Base-by-base conservation (phyloP, 2,113 vertebrate genomes). In the Nanger granti region DNA sequence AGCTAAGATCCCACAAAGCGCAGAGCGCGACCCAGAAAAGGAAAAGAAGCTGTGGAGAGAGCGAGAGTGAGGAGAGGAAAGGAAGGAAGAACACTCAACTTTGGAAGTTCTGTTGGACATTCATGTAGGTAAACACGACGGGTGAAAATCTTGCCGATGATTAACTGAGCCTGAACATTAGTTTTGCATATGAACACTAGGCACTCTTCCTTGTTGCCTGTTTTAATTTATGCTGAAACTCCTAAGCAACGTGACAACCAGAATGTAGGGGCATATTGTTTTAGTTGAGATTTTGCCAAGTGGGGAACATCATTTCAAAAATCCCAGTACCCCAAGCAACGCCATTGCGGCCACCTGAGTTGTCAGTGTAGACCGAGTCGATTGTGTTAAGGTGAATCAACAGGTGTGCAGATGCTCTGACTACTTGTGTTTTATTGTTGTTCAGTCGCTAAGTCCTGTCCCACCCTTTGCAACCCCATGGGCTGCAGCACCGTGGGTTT, bases 401-500 rank as follows among this genome's bases (percentile, higher is more conserved):
- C 49, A n/a, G 49, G 31, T 8, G 79, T 31, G 31, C 31, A 24
- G 82, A 22, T 4, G 4, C 8, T 12, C 4, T 8, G 18, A 34
- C 82, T 8, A 2, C 20, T n/a, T 24, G 52, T 34, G 49, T 84
- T 24, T 24, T 10, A 10, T 5, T 10, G 17, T 11, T 37, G 17
- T 11, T 37, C 66, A 37, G 34, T 11, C 2, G 4, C n/a, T 37
- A 11, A 73, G 66, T 11, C n/a, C 2, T 5, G 18, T 22, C 66
- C 18, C 4, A 1, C 8, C 8, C 66, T 73, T 5, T 37, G 66
- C 18, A 8, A 22, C 34, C 66, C 66, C 18, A 1, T 11, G 66
- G 8, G 2, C n/a, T 1, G 8, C 17, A 11, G 18, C 17, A 4
- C 1, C 0, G 0, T 8, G 37, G 66, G 17, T 1, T 2, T 22